These are phyloP conservation scores for Theonella swinhoei DNA, from an alignment of 37 sponge, comb jelly and placozoan species.

Conservation along the genomic window DNA sequence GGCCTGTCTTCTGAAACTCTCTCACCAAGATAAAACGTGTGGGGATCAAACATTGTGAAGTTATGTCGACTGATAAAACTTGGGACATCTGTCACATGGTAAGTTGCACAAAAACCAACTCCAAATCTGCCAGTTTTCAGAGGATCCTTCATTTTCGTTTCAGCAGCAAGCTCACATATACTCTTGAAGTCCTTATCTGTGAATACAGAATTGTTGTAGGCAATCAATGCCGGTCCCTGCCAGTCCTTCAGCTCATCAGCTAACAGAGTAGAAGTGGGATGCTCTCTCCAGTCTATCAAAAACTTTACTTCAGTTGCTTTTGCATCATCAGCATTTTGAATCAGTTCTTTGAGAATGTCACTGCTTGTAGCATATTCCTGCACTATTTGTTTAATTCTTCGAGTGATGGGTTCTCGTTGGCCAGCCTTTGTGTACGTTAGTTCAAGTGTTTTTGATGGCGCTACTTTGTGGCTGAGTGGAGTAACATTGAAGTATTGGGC, in stretches of 20 bases:
- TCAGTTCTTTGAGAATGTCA: conserved; percentile 84
- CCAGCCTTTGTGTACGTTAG: conserved; percentile 28
- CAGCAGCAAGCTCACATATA: conserved; percentile 74
- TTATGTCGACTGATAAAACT: conserved; percentile 72
- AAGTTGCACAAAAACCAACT: too few species aligned
- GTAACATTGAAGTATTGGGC: conserved; percentile 49
- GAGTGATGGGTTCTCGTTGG: conserved; percentile 62
- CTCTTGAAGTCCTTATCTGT: conserved; percentile 70
- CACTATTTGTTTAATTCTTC: conserved; percentile 56
- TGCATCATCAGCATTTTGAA: conserved; percentile 93
- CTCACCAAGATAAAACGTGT: conserved; percentile 67
- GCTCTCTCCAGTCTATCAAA: conserved; percentile 73
- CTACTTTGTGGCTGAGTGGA: conserved; percentile 56
- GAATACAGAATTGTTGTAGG: conserved; percentile 71
- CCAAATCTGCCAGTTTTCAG: conserved; percentile 82
- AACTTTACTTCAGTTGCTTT: conserved; percentile 76
- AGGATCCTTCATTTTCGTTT: conserved; percentile 64
- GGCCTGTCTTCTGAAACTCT: conserved; percentile 36
- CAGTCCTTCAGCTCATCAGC: conserved; percentile 65
- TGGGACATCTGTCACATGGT: conserved; percentile 82
- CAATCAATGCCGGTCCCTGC: conserved; percentile 85
- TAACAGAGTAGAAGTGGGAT: conserved; percentile 47
- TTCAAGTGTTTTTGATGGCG: conserved; percentile 32
- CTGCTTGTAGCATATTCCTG: conserved; percentile 65
- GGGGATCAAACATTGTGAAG: conserved; percentile 85